Base-by-base conservation (phyloP, 2,113 vertebrate genomes). In the Solea senegalensis region DNA sequence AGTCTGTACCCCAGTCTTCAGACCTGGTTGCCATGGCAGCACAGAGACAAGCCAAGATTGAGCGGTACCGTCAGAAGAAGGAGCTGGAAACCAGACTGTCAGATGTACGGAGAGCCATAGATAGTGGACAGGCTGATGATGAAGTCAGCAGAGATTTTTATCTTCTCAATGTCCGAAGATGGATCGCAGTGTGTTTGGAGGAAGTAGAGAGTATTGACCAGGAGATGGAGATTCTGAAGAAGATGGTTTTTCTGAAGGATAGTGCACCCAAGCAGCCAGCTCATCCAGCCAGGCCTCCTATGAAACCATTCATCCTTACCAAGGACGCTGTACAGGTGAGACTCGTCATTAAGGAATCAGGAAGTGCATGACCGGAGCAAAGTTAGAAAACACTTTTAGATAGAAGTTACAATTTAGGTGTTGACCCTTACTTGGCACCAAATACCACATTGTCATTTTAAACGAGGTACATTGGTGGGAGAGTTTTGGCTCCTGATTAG, bases 271-370 rank as follows among this genome's bases (percentile, higher is more conserved):
- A 86, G 21, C 67, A 59, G 6, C 58, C 91, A 9, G 52, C 87
- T 12, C 91, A 65, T 46, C 74, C 76, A 0, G 15, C 5, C 45
- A 93, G 92, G 65, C 62, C 92, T 13, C 94, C 94, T 0, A 15
- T 96, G 93, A 97, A 95, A 61, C 95, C 96, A 7, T 99, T 99
- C 86, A 92, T 99, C 78, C 94, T 98, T 8, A 96, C 96, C 72
- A 94, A 95, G 83, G 92, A 98, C 12, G 90, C 89, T 39, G 76
- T 93, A 27, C 96, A 99, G 93, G 94, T 92, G 16, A 85, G 82
- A 21, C 16, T 44, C 39, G 7, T 45, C 11, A 14, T 48, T 9
- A 14, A 48, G 45, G 12, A 48, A 34, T 2, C 34, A 2, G 34
- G 34, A 34, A 34, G 34, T 48, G 2, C 14, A 48, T 48, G 11